Percentiles rank a stretch among this genome's conserved stretches.
Evolutionary conservation across 2,888 invertebrate genomes (phyloP).

Genomic region (Dryobotodes eremita): DNA sequence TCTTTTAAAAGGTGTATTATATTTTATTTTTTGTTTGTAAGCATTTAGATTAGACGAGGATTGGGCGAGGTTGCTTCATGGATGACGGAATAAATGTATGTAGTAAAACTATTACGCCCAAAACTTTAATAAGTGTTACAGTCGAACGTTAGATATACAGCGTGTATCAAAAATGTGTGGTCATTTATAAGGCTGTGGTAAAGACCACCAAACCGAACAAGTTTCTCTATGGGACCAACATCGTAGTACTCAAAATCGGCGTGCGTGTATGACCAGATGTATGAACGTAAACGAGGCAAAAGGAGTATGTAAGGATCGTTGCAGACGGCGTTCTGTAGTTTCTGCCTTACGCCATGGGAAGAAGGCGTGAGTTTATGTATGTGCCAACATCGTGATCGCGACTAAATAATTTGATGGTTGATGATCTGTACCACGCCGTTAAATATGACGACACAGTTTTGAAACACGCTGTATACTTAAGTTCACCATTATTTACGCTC

Average conservation of each 20-base stretch:
- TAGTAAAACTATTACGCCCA: not conserved
- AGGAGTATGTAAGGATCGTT: no score
- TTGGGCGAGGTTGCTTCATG: not conserved
- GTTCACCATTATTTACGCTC: not conserved
- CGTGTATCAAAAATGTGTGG: not conserved
- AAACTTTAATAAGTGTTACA: not conserved
- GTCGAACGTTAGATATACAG: not conserved
- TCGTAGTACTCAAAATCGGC: no score
- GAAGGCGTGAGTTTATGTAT: no score
- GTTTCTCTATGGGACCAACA: not conserved
- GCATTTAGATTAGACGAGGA: not conserved
- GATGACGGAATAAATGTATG: not conserved
- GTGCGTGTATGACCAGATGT: no score
- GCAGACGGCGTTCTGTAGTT: no score
- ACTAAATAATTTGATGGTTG: not conserved
- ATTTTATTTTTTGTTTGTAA: not conserved
- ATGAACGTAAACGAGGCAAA: no score
- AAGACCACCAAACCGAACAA: not conserved
- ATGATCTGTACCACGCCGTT: not conserved
- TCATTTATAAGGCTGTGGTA: not conserved
- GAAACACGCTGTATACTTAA: not conserved
- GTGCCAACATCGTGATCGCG: not conserved
- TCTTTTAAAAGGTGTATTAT: not conserved
- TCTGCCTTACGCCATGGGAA: no score
- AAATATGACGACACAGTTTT: not conserved